Conservation (phyloP, 1,140 invertebrate species). For the Melitaea cinxia region DNA sequence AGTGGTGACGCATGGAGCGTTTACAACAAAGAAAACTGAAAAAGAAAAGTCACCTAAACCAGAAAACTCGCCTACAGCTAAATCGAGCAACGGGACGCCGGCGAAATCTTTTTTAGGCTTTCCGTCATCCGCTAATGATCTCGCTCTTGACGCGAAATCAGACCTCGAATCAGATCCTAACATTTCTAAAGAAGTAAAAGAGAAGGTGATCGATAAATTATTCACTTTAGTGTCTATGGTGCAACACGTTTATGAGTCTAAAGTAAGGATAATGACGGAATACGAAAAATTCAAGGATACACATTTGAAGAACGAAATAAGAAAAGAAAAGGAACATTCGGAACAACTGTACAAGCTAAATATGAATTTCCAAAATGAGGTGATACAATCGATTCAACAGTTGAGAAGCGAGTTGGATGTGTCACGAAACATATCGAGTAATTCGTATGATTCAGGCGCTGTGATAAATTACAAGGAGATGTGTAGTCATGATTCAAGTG, state of each 20-base stretch:
- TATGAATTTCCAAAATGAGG: constrained; percentile 76
- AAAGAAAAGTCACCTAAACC: constrained; percentile 51
- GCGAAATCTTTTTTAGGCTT: constrained; percentile 67
- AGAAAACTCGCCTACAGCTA: constrained; percentile 38
- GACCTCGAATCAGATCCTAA: constrained; percentile 74
- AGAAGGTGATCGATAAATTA: constrained; percentile 73
- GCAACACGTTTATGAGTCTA: constrained; percentile 73
- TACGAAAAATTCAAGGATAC: constrained; percentile 75
- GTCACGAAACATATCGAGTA: constrained; percentile 52
- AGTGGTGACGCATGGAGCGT: constrained; percentile 71
- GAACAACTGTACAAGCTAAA: constrained; percentile 75
- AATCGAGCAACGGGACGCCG: constrained; percentile 51
- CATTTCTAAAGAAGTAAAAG: constrained; percentile 70
- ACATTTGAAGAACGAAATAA: constrained; percentile 63
- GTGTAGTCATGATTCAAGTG: constrained; percentile 33
- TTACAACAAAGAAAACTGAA: constrained; percentile 56
- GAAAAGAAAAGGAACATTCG: constrained; percentile 71
- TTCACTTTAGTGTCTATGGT: constrained; percentile 74
- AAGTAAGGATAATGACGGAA: constrained; percentile 72
- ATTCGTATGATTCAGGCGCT: constrained; percentile 47
- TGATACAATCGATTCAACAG: constrained; percentile 69
- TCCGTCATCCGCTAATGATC: constrained; percentile 74
- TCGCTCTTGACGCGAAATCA: constrained; percentile 72
- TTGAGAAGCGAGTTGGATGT: constrained; percentile 72
- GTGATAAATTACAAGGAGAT: constrained; percentile 46